Base-by-base conservation (phyloP, 2,113 vertebrate genomes). In the Petrocephalus microphthalmus region DNA sequence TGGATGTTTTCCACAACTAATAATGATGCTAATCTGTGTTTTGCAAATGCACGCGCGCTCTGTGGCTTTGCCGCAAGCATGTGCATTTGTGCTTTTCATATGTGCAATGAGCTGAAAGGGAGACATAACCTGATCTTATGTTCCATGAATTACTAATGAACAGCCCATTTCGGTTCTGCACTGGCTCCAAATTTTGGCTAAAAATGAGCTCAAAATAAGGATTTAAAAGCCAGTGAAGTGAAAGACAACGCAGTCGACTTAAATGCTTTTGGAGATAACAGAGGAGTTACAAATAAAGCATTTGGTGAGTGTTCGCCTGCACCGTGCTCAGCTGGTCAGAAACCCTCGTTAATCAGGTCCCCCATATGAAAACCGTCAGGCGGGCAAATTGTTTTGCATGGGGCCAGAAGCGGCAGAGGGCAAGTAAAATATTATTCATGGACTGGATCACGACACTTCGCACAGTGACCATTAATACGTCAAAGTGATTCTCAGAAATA, bases 401-500 rank as follows among this genome's bases (percentile, higher is more conserved):
- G n/a, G 10, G 8, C 3, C n/a, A 11, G 60, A 64, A 64, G 60
- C 3, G 60, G 8, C 22, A n/a, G 20, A 57, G 56, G 7, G 60
- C 60, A 29, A 29, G n/a, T 10, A 29, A 67, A 67, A 67, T 29
- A 29, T 67, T 67, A 29, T 64, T 64, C n/a, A 64, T 67, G n/a
- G 8, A 1, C 60, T 67, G 25, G 25, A 29, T 29, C n/a, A 5
- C 13, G 60, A 29, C 25, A 67, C 60, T 29, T 19, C 5, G 17
- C 71, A 42, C 33, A 20, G 71, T 78, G 71, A 42, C 33, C 71
- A 19, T 78, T 78, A 42, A 78, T 42, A 78, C 71, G 2, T 78
- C 29, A 78, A 78, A 78, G 71, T 78, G 71, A 78, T 78, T 78
- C 71, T 78, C 33, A 78, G 33, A 78, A 42, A 42, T 78, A 78